phyloP scores from a whole-genome alignment of 2,888 invertebrate species.

The Folsomia manolachei region DNA sequence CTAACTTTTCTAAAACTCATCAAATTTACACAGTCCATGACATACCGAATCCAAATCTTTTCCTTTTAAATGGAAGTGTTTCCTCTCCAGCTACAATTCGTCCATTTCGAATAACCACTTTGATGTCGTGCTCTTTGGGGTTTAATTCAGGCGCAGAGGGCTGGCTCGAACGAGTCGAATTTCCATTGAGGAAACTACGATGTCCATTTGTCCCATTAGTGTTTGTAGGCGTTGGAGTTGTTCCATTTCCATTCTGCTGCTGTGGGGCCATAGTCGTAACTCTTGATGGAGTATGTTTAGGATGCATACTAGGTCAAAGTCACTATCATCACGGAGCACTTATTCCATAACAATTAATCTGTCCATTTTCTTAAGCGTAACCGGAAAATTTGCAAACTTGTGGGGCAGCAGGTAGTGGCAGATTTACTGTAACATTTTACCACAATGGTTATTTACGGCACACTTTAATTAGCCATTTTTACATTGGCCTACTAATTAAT shows the following conservation, averaged over 20 bases:
- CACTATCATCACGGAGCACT: background rate
- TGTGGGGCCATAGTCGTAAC: background rate
- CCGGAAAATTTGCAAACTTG: no score
- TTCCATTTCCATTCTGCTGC: conserved; percentile 17
- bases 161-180: conserved; percentile 20
- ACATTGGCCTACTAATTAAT: no score
- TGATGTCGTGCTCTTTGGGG: conserved; percentile 43
- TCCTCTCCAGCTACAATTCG: conserved; percentile 49
- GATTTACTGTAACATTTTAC: no score
- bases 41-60: conserved; percentile 29
- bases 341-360: no score
- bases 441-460: no score
- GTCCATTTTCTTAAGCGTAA: no score
- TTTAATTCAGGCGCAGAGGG: conserved; percentile 27
- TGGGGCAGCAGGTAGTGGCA: no score
- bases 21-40: background rate
- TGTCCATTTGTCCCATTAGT: conserved; percentile 13
- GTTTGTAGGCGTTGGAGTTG: conserved; percentile 10
- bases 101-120: conserved; percentile 50
- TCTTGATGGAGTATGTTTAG: background rate
- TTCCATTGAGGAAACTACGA: conserved; percentile 5
- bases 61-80: conserved; percentile 41
- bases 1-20: no score
- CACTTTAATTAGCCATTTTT: no score
- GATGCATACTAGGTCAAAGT: conserved; percentile 5